Evolutionary conservation across 2,797 vertebrate genomes (phyloP).

Genomic region (Delichon dasypus): DNA sequence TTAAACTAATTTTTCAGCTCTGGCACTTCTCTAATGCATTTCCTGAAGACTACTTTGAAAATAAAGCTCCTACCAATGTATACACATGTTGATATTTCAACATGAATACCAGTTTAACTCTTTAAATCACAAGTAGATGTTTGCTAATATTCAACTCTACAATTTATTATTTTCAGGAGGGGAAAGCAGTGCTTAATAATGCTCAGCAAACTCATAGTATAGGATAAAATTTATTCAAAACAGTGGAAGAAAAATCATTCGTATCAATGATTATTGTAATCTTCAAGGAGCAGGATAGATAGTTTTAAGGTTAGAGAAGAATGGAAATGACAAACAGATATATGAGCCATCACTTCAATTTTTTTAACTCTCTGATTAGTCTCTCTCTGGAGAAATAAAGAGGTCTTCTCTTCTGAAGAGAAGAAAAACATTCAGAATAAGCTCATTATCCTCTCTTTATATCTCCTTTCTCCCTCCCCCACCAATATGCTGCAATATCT

Average conservation of each 20-base stretch:
- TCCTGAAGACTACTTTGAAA: background rate
- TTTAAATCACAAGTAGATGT: background rate
- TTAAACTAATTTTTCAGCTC: background rate
- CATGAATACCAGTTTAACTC: background rate
- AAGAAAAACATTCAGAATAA: slow-evolving; percentile 10
- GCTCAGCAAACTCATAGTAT: background rate
- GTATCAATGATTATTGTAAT: background rate
- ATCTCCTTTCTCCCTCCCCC: background rate
- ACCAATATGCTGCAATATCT: background rate
- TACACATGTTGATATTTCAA: background rate
- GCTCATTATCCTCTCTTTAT: slow-evolving; percentile 1
- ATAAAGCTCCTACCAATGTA: background rate
- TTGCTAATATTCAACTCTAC: background rate
- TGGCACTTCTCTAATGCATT: background rate
- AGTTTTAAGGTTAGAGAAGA: background rate
- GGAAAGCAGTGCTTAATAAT: background rate
- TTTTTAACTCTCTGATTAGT: background rate
- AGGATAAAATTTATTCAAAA: background rate
- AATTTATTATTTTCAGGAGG: background rate
- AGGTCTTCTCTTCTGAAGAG: background rate
- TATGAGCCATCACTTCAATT: background rate
- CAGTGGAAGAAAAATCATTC: background rate
- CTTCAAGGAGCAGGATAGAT: background rate
- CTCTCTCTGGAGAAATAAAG: background rate
- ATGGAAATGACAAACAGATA: background rate